A percentile compares a stretch with the other conserved stretches of the same genome.
phyloP scores from a whole-genome alignment of 2,888 invertebrate species.

The Pyrocoelia pectoralis region DNA sequence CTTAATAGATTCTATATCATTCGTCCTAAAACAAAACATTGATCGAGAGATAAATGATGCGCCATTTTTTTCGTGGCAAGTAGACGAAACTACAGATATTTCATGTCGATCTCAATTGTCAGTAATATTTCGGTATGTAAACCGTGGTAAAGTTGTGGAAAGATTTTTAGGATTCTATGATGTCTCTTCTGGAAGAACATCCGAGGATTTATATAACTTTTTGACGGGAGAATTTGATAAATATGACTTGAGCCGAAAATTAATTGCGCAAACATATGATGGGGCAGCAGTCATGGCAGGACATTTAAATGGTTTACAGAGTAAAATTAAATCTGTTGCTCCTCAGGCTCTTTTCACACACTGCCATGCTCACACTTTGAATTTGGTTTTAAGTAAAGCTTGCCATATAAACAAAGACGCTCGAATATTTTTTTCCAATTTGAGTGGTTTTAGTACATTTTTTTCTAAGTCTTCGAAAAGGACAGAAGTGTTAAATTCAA shows the following conservation, averaged over 20 bases:
- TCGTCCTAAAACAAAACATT: slow-evolving; percentile 16
- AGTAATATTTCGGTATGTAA: slow-evolving; percentile 36
- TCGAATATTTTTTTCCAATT: no score
- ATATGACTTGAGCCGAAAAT: slow-evolving; percentile 25
- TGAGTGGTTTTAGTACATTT: no score
- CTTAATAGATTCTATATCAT: slow-evolving; percentile 17
- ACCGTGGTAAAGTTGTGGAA: neutral
- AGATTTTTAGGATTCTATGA: slow-evolving; percentile 13
- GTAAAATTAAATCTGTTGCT: slow-evolving; percentile 21
- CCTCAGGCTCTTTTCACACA: slow-evolving; percentile 29
- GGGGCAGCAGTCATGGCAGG: slow-evolving; percentile 40
- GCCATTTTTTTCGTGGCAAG: slow-evolving; percentile 38
- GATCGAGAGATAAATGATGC: slow-evolving; percentile 21
- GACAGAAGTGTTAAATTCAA: neutral
- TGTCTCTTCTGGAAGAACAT: neutral
- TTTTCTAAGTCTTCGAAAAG: slow-evolving; percentile 5
- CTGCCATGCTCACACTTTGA: slow-evolving; percentile 26
- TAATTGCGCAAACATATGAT: slow-evolving; percentile 43
- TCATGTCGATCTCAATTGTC: slow-evolving; percentile 37
- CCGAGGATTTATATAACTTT: neutral
- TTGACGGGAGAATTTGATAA: neutral
- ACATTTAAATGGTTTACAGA: slow-evolving; percentile 26
- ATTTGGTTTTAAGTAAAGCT: slow-evolving; percentile 14
- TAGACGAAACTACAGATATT: slow-evolving; percentile 40
- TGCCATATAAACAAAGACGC: neutral